These are phyloP conservation scores for Drosophila truncata DNA, from an alignment of 1,140 invertebrate species.

Conservation along the genomic window DNA sequence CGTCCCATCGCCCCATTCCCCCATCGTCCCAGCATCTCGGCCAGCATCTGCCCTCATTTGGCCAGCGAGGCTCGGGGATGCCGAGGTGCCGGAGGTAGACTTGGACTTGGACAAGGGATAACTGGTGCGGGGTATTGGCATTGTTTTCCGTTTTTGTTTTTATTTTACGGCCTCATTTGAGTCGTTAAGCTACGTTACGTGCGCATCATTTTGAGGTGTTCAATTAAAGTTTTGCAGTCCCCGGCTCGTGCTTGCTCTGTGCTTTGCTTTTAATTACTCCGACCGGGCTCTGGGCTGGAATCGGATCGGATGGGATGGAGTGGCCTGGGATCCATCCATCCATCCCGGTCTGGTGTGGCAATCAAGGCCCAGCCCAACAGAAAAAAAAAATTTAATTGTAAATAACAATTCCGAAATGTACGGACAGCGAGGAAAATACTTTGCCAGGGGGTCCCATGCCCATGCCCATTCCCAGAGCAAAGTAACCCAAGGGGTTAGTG, in stretches of 20 bases:
- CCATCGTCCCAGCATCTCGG: conserved; percentile 17
- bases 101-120: conserved; percentile 14
- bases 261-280: conserved; percentile 68
- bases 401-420: conserved; percentile 33
- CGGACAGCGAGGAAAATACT: conserved; percentile 37
- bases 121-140: conserved; percentile 42
- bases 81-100: conserved; percentile 12
- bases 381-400: conserved; percentile 31
- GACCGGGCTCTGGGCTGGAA: conserved; percentile 9
- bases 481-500: background rate
- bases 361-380: conserved; percentile 39
- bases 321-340: conserved; percentile 19
- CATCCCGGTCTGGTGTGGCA: conserved; percentile 37
- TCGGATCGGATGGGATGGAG: conserved; percentile 27
- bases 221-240: conserved; percentile 67
- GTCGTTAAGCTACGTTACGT: conserved; percentile 81
- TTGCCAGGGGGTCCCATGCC: conserved; percentile 32
- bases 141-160: conserved; percentile 46
- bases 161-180: conserved; percentile 61
- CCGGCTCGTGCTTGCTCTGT: conserved; percentile 54
- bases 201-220: conserved; percentile 82
- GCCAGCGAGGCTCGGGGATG: conserved; percentile 37
- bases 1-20: conserved; percentile 15
- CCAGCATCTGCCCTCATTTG: conserved; percentile 70
- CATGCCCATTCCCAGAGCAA: background rate